Conservation (phyloP, 2,888 invertebrate genomes). For the Melangyna quadrimaculata region DNA sequence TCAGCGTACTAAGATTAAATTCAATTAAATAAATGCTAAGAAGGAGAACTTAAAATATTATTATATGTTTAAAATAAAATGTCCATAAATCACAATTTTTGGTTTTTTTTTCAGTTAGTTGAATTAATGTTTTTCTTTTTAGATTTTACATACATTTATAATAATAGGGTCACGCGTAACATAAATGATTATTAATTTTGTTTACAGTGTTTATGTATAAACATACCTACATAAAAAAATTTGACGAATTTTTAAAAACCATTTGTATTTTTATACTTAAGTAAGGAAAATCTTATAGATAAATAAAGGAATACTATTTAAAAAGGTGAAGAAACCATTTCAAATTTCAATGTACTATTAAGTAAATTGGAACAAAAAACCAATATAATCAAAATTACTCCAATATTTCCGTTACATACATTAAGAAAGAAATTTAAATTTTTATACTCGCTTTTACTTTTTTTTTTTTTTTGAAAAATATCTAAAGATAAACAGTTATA, state of each 20-base stretch:
- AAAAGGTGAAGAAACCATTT: neutral
- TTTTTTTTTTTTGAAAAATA: slow-evolving; percentile 48
- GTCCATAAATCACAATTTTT: no score
- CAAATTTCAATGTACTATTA: neutral
- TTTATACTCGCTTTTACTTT: slow-evolving; percentile 70
- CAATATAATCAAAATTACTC: slow-evolving; percentile 9
- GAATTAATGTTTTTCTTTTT: slow-evolving; percentile 15
- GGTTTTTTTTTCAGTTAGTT: neutral
- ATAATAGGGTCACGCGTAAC: slow-evolving; percentile 11
- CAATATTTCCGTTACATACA: slow-evolving; percentile 26
- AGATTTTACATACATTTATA: neutral
- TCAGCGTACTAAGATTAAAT: slow-evolving; percentile 9
- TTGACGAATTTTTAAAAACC: slow-evolving; percentile 13
- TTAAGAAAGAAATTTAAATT: slow-evolving; percentile 45
- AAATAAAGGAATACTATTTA: neutral
- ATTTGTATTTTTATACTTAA: slow-evolving; percentile 31
- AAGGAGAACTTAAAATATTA: neutral
- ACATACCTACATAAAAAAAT: neutral
- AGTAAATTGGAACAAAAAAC: neutral
- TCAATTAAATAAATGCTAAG: neutral
- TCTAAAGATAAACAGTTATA: slow-evolving; percentile 1
- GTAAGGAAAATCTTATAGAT: neutral
- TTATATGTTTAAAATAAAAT: no score
- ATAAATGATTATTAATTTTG: neutral
- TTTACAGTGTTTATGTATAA: neutral